Evolutionary conservation across 2,888 invertebrate species (phyloP).

Genomic region (Nephrotoma appendiculata): DNA sequence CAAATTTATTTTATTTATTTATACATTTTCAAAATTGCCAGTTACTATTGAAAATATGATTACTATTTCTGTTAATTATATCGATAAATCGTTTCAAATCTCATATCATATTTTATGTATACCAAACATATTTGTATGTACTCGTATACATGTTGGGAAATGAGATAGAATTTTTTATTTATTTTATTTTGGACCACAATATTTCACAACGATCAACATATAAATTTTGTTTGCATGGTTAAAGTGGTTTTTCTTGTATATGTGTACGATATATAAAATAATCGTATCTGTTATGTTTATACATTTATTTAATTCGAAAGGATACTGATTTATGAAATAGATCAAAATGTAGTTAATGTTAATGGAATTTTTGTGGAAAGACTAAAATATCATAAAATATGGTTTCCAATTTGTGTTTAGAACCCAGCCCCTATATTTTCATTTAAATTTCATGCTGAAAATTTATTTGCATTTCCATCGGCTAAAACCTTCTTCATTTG

Average conservation of each 20-base stretch:
- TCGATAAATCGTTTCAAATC: neutral
- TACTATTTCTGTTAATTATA: neutral
- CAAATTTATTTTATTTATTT: neutral
- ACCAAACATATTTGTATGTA: neutral
- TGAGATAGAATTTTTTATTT: neutral
- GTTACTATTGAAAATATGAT: neutral
- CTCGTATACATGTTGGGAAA: neutral
- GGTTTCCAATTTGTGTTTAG: neutral
- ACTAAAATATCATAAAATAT: neutral
- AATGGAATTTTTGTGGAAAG: neutral
- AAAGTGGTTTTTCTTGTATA: neutral
- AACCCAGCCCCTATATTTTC: neutral
- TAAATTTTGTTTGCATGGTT: neutral
- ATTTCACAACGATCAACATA: neutral
- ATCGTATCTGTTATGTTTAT: neutral
- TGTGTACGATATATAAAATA: neutral
- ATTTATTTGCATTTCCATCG: neutral
- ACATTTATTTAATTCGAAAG: neutral
- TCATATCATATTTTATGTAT: neutral
- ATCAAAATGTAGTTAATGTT: neutral
- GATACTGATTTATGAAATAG: neutral
- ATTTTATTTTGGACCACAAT: neutral
- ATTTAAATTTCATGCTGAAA: neutral
- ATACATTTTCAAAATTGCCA: neutral
- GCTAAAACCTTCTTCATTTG: neutral